phyloP scores from a whole-genome alignment of 2,888 invertebrate species.

The Yponomeuta plumbellus region DNA sequence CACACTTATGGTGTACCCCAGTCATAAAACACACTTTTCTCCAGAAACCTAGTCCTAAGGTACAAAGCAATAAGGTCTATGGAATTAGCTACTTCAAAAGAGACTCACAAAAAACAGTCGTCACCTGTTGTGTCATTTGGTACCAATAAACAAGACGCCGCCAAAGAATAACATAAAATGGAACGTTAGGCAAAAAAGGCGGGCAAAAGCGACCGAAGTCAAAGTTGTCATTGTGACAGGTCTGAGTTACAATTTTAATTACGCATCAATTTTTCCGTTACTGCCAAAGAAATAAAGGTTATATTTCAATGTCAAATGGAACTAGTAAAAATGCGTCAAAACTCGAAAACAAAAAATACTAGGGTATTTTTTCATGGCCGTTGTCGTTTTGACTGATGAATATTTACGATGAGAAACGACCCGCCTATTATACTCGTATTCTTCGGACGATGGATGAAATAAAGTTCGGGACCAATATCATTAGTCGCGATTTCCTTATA shows the following conservation, averaged over 20 bases:
- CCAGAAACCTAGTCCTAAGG: background rate
- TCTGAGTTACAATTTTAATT: background rate
- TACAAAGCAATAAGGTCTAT: background rate
- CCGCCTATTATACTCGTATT: constrained; percentile 27
- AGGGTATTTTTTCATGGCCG: constrained; percentile 42
- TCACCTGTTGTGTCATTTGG: constrained; percentile 77
- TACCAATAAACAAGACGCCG: constrained; percentile 67
- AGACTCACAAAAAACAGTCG: constrained; percentile 49
- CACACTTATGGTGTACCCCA: constrained; percentile 31
- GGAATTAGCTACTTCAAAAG: background rate
- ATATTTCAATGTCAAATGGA: constrained; percentile 22
- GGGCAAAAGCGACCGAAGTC: constrained; percentile 61
- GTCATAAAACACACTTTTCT: background rate
- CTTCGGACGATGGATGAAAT: constrained; percentile 46
- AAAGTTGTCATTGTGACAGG: constrained; percentile 58
- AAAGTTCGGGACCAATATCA: constrained; percentile 64
- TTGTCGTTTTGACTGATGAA: constrained; percentile 69
- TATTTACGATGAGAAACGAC: constrained; percentile 72
- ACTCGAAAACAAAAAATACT: constrained; percentile 26
- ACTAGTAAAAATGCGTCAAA: constrained; percentile 29
- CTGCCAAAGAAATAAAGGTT: background rate
- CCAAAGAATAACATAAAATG: constrained; percentile 58
- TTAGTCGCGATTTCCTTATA: constrained; percentile 58
- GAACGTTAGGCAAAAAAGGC: constrained; percentile 48
- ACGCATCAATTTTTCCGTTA: background rate